Evolutionary conservation across 2,113 vertebrate genomes (phyloP).

Genomic region (Myotis lucifugus): DNA sequence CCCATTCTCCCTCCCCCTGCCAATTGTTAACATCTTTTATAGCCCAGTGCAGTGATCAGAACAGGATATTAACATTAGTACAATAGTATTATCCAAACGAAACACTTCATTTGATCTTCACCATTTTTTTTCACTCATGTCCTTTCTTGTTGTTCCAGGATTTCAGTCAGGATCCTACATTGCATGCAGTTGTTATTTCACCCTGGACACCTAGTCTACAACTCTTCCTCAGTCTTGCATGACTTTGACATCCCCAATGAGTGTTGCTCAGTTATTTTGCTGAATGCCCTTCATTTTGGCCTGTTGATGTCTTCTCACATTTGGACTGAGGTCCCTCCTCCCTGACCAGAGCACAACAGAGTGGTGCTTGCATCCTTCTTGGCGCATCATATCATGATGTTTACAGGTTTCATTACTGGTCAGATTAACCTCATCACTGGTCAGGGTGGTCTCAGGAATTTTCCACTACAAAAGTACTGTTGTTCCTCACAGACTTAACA

Average conservation of each 20-base stretch:
- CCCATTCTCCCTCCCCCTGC: too few species aligned
- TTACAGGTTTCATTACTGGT: background rate
- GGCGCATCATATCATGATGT: background rate
- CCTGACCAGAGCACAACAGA: background rate
- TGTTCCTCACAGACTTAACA: background rate
- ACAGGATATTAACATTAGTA: background rate
- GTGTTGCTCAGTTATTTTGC: background rate
- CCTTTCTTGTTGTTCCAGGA: background rate
- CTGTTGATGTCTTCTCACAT: background rate
- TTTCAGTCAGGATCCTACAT: background rate
- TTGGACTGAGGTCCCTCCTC: background rate
- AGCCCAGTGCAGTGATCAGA: background rate
- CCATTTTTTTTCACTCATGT: background rate
- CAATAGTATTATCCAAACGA: background rate
- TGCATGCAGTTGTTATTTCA: background rate
- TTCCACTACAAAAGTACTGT: background rate
- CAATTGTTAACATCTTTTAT: background rate
- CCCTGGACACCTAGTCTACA: background rate
- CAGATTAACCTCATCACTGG: background rate
- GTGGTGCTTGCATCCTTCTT: background rate
- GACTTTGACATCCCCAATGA: background rate
- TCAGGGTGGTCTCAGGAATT: background rate
- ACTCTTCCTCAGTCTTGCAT: background rate
- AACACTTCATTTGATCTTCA: background rate
- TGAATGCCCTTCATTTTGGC: background rate